Base-by-base conservation (phyloP, 2,888 invertebrate species). In the Lingula anatina region DNA sequence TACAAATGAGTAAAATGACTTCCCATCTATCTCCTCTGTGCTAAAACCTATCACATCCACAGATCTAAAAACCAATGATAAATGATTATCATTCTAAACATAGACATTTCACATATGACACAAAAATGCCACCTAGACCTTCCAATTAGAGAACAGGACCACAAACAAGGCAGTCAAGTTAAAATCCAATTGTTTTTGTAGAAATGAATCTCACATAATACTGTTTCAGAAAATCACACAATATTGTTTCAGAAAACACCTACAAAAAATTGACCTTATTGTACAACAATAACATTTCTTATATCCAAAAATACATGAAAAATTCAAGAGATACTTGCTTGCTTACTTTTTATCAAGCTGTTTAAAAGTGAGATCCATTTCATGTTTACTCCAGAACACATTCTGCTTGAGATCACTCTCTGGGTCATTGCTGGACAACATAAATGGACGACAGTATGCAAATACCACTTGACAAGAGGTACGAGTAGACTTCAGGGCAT, bases 371-470 rank as follows among this genome's bases (percentile, higher is more conserved):
- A 70, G 56, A 46, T 66, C 68, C 47, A 70, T 64, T 41, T 65
- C 70, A 44, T 70, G 70, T 49, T 70, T 70, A 49, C 62, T 66
- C 70, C 70, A 70, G 55, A 69, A 68, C 5, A 64, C 60, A 35
- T 57, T 55, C 25, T 56, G 54, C 36, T 57, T 60, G 15, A 51
- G 37, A 21, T 60, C 64, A n/a, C 53, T 31, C 20, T 45, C 50
- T 18, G 58, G 46, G 47, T 65, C 66, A 44, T 54, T 59, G 26
- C 56, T 51, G 39, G 46, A 50, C 26, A 59, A 45, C 50, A 63
- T 51, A 48, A 68, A 68, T 18, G 68, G 70, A 23, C 64, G 65
- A 54, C 66, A 68, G 47, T 59, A 63, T n/a, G 65, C 56, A 36
- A 65, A 53, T 5, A 60, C 51, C n/a, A 68, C 56, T 15, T 57